Evolutionary conservation across 2,113 vertebrate species (phyloP), one percentile per base, ranked within the genome.

Genomic region (Riparia riparia): DNA sequence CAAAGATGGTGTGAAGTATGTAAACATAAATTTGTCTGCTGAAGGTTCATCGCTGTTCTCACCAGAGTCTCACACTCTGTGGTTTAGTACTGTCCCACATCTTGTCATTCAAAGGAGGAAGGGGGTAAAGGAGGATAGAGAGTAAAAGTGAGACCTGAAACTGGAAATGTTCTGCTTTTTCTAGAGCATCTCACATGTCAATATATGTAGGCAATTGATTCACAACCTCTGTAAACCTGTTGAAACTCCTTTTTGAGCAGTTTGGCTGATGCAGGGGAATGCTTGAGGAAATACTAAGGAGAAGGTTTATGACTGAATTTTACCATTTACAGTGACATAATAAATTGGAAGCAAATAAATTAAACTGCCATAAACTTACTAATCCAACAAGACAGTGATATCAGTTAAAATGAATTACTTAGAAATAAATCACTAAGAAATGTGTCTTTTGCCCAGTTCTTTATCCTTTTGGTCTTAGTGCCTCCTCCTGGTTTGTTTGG

Each of bases 71-170:
- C 6, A 17, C 54, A 25, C 39, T 37, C 17, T 82, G 31, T 1
- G 0, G 6, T 87, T 84, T 54, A 57, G 34, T 58, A 56, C 12
- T 41, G 5, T 41, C 37, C 84, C 15, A 37, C 4, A 18, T 51
- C 14, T 20, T 37, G 3, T 65, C 28, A 32, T 74, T 50, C 10
- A 31, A 25, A 37, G 41, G 16, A n/a, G 1, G 10, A 77, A 22
- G 5, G 0, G 4, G 3, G 2, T 66, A 37, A 45, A 63, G 4
- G 11, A 18, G 7, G 4, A 7, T 49, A 56, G 12, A 51, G 77
- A 45, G n/a, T 31, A 37, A 61, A 61, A 78, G 12, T 58, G 32
- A 71, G 32, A 76, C 39, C 32, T 79, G 57, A 86, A 86, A 54
- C 42, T 82, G 26, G 56, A 50, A 64, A 45, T 50, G 15, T 79